A percentile compares a stretch with the other conserved stretches of the same genome.
Conservation (phyloP, 2,797 vertebrate genomes). For the Smutsia gigantea region DNA sequence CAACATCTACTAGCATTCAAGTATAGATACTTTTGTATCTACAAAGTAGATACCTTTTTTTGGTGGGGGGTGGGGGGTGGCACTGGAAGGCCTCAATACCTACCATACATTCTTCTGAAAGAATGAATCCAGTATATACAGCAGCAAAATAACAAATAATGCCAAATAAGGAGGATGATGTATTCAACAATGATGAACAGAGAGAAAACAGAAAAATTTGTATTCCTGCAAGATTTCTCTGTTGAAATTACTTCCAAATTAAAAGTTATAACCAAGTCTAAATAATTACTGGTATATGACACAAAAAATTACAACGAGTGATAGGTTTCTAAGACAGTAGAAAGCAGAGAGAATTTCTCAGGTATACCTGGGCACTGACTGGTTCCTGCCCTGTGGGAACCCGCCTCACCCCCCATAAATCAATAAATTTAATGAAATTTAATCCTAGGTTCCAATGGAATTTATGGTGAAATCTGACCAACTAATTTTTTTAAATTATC, state of each 20-base stretch:
- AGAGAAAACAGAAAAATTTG: neutral
- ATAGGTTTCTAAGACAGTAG: neutral
- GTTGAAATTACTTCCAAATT: constrained; percentile 19
- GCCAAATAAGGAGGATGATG: neutral
- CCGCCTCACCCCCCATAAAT: neutral
- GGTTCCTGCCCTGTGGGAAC: neutral
- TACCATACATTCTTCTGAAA: neutral
- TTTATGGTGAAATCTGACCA: neutral
- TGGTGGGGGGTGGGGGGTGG: no score
- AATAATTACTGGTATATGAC: neutral
- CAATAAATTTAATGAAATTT: neutral
- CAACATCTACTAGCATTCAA: neutral
- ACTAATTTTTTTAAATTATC: neutral
- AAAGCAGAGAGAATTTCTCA: neutral
- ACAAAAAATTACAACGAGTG: neutral
- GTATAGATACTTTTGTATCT: neutral
- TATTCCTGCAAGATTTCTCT: neutral
- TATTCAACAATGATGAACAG: neutral
- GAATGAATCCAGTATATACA: neutral
- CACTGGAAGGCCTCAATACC: neutral
- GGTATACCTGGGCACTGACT: neutral
- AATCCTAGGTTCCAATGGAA: neutral
- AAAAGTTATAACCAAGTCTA: neutral
- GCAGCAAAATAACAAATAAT: neutral
- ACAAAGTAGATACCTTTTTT: neutral